Percentiles rank a stretch among this genome's conserved stretches.
Evolutionary conservation across 2,888 invertebrate species (phyloP).

Genomic region (Volucella inanis): DNA sequence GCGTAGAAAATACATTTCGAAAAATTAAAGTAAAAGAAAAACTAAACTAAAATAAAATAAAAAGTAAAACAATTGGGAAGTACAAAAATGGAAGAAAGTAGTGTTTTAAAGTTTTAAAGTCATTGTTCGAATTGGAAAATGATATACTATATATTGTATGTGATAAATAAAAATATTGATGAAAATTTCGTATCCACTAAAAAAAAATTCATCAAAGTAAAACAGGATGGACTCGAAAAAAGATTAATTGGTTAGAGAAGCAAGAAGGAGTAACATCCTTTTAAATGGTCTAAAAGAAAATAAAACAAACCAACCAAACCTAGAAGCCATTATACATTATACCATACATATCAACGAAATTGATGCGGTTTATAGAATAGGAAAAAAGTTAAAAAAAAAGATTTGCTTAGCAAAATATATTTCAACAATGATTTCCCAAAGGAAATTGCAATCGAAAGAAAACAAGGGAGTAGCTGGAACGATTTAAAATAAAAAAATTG

Average conservation of each 20-base stretch:
- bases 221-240: slow-evolving; percentile 5
- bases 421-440: slow-evolving; percentile 21
- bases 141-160: too few relatives aligned
- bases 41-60: too few relatives aligned
- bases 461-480: neutral
- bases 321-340: slow-evolving; percentile 22
- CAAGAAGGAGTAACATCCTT: slow-evolving; percentile 7
- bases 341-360: slow-evolving; percentile 9
- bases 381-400: neutral
- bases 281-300: slow-evolving; percentile 14
- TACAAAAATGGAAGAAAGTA: too few relatives aligned
- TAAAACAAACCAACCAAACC: slow-evolving; percentile 9
- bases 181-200: neutral
- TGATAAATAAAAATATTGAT: slow-evolving; percentile 7
- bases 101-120: too few relatives aligned
- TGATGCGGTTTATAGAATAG: slow-evolving; percentile 5
- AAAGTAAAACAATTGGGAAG: too few relatives aligned
- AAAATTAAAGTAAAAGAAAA: too few relatives aligned
- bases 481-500: too few relatives aligned
- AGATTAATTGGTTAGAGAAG: neutral
- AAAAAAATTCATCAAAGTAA: slow-evolving; percentile 2
- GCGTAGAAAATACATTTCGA: too few relatives aligned
- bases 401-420: slow-evolving; percentile 14
- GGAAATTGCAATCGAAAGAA: neutral
- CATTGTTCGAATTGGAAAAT: too few relatives aligned